phyloP scores from a whole-genome alignment of 2,888 invertebrate genomes.

The Idaea biselata region DNA sequence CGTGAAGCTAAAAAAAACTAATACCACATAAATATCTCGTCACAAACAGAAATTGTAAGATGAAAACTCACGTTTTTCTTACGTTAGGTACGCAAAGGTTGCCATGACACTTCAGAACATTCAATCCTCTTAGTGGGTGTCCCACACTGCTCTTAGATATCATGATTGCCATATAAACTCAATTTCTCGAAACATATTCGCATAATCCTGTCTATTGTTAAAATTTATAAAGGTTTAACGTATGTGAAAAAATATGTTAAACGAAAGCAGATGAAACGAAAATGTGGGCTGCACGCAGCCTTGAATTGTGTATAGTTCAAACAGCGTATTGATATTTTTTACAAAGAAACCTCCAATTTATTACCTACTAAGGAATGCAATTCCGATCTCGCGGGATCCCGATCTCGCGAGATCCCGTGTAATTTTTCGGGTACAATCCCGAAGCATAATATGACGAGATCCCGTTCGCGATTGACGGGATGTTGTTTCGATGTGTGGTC shows the following conservation, averaged over 20 bases:
- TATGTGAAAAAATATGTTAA: neutral
- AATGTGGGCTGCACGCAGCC: neutral
- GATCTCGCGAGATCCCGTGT: too few relatives aligned
- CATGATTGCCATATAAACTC: conserved; percentile 22
- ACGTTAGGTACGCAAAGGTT: conserved; percentile 20
- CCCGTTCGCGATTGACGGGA: too few relatives aligned
- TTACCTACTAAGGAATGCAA: too few relatives aligned
- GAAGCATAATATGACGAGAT: too few relatives aligned
- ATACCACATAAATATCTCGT: neutral
- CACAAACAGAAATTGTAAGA: neutral
- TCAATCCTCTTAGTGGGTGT: conserved; percentile 27
- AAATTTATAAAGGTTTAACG: neutral
- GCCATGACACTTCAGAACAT: conserved; percentile 27
- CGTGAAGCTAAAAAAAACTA: neutral
- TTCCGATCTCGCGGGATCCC: too few relatives aligned
- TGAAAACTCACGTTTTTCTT: neutral
- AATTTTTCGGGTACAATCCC: too few relatives aligned
- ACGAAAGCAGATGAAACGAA: neutral
- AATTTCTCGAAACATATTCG: neutral
- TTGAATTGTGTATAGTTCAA: neutral
- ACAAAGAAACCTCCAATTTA: too few relatives aligned
- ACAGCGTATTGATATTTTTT: too few relatives aligned
- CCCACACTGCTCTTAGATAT: conserved; percentile 23
- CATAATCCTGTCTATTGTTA: conserved; percentile 4
- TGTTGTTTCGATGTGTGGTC: too few relatives aligned